Evolutionary conservation across 1,140 invertebrate species (phyloP).

Genomic region (Hesperophylax magnus): DNA sequence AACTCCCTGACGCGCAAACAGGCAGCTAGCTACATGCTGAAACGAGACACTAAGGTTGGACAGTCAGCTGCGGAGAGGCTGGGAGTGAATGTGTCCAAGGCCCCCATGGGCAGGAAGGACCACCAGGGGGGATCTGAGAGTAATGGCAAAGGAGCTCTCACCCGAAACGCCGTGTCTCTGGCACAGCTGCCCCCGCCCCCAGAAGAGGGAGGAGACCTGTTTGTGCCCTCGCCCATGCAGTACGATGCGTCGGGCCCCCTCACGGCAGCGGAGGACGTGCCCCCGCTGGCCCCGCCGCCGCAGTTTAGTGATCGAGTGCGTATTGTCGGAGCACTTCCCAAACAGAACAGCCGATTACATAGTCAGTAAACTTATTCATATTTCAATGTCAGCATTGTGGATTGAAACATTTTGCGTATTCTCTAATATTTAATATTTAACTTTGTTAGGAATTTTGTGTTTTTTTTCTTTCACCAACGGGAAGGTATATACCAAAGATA

Average conservation of each 20-base stretch:
- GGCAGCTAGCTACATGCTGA: slow-evolving; percentile 69
- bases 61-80: slow-evolving; percentile 68
- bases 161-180: slow-evolving; percentile 81
- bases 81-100: slow-evolving; percentile 64
- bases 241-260: slow-evolving; percentile 60
- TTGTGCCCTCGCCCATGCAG: slow-evolving; percentile 62
- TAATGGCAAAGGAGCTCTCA: slow-evolving; percentile 67
- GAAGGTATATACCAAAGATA: slow-evolving; percentile 48
- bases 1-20: slow-evolving; percentile 73
- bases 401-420: slow-evolving; percentile 5
- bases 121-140: slow-evolving; percentile 55
- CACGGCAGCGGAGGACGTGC: slow-evolving; percentile 63
- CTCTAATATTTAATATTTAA: slow-evolving; percentile 35
- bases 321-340: slow-evolving; percentile 86
- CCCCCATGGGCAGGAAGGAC: slow-evolving; percentile 57
- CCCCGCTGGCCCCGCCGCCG: slow-evolving; percentile 78
- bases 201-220: slow-evolving; percentile 80
- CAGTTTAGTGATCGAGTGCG: slow-evolving; percentile 82
- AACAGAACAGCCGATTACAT: slow-evolving; percentile 67
- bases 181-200: slow-evolving; percentile 86
- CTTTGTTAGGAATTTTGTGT: slow-evolving; percentile 30
- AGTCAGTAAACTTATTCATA: slow-evolving; percentile 48
- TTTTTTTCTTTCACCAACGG: slow-evolving; percentile 30
- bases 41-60: slow-evolving; percentile 62
- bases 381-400: slow-evolving; percentile 7